These are phyloP conservation scores for Pyrrhosoma nymphula DNA, from an alignment of 2,888 invertebrate genomes.

Conservation along the genomic window DNA sequence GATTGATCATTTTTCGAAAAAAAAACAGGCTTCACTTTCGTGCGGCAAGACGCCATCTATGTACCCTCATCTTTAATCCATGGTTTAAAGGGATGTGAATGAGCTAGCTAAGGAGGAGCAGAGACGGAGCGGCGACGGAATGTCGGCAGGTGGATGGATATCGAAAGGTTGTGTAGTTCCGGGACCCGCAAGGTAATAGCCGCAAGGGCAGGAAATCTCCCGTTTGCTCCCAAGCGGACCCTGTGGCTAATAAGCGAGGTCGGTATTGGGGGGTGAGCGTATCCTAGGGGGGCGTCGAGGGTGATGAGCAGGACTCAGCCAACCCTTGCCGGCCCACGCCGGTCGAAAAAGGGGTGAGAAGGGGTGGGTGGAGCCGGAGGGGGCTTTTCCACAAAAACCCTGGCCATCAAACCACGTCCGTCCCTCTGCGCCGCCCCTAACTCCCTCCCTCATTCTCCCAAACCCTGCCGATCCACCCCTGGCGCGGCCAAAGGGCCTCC, in stretches of 20 bases:
- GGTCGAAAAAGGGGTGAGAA: background rate
- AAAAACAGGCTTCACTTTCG: too few species aligned
- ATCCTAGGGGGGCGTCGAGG: background rate
- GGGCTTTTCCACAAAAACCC: background rate
- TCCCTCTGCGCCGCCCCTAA: background rate
- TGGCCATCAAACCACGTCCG: background rate
- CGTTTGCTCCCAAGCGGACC: background rate
- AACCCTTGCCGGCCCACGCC: background rate
- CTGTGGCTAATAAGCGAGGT: constrained; percentile 15
- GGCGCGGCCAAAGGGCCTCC: background rate
- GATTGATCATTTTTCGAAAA: too few species aligned
- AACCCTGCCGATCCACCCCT: too few species aligned
- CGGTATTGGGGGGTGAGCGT: background rate
- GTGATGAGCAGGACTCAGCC: background rate
- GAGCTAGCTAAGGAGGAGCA: too few species aligned
- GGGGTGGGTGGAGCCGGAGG: background rate
- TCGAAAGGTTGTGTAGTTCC: background rate
- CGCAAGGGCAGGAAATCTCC: background rate
- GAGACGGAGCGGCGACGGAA: too few species aligned
- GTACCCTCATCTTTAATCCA: too few species aligned
- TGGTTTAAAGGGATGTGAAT: too few species aligned
- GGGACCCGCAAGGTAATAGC: background rate
- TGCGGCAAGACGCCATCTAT: too few species aligned
- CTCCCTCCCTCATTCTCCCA: background rate
- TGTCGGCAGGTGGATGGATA: too few species aligned